Evolutionary conservation across 2,797 vertebrate genomes (phyloP), one percentile per base, ranked within the genome.

Genomic region (Acipenser transmontanus): DNA sequence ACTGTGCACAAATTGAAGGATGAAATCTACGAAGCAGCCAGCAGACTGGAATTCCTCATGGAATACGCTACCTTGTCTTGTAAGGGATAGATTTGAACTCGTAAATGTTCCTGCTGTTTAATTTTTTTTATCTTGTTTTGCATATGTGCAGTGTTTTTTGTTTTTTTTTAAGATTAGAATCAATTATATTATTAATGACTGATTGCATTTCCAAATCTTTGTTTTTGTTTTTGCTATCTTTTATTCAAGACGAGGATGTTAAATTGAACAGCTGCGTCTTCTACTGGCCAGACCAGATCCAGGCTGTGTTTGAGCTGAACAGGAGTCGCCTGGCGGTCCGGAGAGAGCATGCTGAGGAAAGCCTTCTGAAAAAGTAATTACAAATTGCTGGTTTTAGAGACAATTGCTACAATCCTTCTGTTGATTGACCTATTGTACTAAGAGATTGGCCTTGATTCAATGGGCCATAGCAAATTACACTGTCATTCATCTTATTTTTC

Each of bases 251-350:
- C 69, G 88, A 92, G 56, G 95, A 97, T 69, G 73, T 96, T 71
- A 90, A 83, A 69, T 72, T 97, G 77, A 95, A 96, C 73, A 87
- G 91, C 59, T 68, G 49, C 6, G 81, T 95, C 69, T 93, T 96
- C 74, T 84, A 85, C 59, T 98, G 95, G 94, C 93, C 92, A 1
- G 81, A 73, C n/a, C 76, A 88, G 64, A 93, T 97, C 64, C 72
- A 83, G 62, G 71, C 64, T 11, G 69, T 93, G 65, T 91, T 94
- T 74, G 88, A 95, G 6, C 72, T 66, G n/a, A 83, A 81, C 71
- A 84, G 81, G 71, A 71, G 59, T 6, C 66, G 81, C 10, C 70
- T 93, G 69, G 49, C 34, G 51, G 73, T 52, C 7, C 79, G 69
- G 57, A 93, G 77, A 76, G 74, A 83, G 59, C 70, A 87, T 1